Conservation (phyloP, 2,113 vertebrate species). For the Entosphenus tridentatus region DNA sequence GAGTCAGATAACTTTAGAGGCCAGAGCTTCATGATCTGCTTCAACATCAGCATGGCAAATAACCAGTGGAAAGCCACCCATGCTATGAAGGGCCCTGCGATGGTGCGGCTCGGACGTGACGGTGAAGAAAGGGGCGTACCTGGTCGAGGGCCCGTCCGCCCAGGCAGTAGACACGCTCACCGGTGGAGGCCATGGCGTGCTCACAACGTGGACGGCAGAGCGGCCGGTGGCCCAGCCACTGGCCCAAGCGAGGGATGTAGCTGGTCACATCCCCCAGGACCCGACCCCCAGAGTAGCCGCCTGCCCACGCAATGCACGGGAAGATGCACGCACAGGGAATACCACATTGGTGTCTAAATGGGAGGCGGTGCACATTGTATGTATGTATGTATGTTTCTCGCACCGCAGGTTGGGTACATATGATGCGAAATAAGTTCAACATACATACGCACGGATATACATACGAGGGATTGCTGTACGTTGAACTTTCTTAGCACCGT, state of each 20-base stretch:
- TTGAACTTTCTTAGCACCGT: background rate
- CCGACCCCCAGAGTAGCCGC: slow-evolving; percentile 17
- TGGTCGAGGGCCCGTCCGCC: slow-evolving; percentile 18
- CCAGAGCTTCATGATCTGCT: background rate
- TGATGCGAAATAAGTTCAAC: background rate
- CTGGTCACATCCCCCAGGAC: slow-evolving; percentile 15
- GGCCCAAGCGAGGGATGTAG: slow-evolving; percentile 15
- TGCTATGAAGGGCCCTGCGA: background rate
- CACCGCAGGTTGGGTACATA: background rate
- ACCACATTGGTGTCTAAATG: background rate
- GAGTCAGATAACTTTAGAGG: background rate
- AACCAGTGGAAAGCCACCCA: background rate
- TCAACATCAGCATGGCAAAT: background rate
- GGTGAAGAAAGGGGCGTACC: slow-evolving; percentile 10
- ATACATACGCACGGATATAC: background rate
- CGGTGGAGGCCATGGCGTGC: slow-evolving; percentile 17
- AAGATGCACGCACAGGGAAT: background rate
- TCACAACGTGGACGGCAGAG: slow-evolving; percentile 17
- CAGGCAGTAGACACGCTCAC: slow-evolving; percentile 18
- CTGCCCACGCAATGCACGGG: slow-evolving; percentile 8
- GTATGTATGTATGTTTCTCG: no score
- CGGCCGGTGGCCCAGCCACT: slow-evolving; percentile 17
- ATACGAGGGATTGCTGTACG: no score
- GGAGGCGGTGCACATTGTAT: background rate
- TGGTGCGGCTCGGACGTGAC: background rate